Conservation (phyloP, 2,888 invertebrate species). For the Lasioglossum figueresi region DNA sequence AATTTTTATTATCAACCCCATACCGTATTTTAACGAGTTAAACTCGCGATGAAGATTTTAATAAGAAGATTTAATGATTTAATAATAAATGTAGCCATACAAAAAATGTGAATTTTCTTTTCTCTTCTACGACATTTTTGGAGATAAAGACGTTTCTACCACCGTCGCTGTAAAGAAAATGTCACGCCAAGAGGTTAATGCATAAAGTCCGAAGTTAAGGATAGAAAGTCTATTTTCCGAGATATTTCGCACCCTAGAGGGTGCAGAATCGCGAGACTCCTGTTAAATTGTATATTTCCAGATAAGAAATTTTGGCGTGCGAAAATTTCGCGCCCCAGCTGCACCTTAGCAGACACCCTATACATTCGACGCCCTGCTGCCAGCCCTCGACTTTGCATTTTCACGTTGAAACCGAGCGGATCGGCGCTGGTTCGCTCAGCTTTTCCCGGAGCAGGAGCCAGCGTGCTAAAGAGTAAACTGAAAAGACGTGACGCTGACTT, state of each 20-base stretch:
- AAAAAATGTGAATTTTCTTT: no score
- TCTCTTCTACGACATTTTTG: no score
- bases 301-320: background rate
- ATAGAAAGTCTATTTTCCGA: background rate
- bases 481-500: background rate
- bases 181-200: no score
- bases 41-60: no score
- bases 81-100: no score
- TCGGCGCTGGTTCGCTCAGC: conserved; percentile 1
- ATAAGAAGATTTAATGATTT: no score
- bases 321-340: background rate
- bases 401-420: conserved; percentile 18
- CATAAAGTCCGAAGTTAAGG: no score
- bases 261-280: background rate
- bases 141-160: no score
- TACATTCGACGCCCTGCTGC: conserved; percentile 48
- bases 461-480: background rate
- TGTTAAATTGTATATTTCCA: background rate
- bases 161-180: no score
- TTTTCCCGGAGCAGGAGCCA: background rate
- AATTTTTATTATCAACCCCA: no score
- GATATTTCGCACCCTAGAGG: background rate
- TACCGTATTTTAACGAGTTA: no score
- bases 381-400: conserved; percentile 55
- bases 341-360: background rate